Percentiles rank a stretch among this genome's conserved stretches.
Evolutionary conservation across 2,888 invertebrate genomes (phyloP).

Genomic region (Acrocera orbiculus): DNA sequence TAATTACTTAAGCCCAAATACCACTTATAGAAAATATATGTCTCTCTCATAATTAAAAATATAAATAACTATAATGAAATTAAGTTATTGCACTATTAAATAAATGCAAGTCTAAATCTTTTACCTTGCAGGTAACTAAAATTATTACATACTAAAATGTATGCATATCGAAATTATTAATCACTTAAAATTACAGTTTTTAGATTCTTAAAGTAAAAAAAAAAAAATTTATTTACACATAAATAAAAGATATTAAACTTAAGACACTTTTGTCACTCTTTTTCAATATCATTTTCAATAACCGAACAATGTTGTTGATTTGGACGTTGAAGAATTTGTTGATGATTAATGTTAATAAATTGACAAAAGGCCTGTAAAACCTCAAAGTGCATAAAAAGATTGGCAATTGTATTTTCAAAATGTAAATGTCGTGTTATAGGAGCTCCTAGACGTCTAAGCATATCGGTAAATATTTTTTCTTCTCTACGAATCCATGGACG

Average conservation of each 20-base stretch:
- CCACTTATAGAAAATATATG: too few species aligned
- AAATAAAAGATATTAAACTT: background rate
- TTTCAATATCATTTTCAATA: slow-evolving; percentile 20
- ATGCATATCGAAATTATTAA: too few species aligned
- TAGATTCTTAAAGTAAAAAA: background rate
- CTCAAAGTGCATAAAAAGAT: slow-evolving; percentile 61
- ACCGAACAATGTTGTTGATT: slow-evolving; percentile 11
- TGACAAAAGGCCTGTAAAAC: slow-evolving; percentile 45
- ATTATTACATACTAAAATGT: too few species aligned
- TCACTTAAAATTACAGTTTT: background rate
- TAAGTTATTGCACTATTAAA: too few species aligned
- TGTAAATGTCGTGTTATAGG: slow-evolving; percentile 45
- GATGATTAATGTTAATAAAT: slow-evolving; percentile 27
- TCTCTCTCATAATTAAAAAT: too few species aligned
- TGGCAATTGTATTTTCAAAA: slow-evolving; percentile 35
- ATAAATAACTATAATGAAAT: too few species aligned
- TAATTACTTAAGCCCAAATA: too few species aligned
- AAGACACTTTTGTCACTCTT: slow-evolving; percentile 29
- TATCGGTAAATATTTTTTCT: slow-evolving; percentile 55
- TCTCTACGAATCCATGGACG: slow-evolving; percentile 75
- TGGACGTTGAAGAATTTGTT: slow-evolving; percentile 12
- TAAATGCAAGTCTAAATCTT: too few species aligned
- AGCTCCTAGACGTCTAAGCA: slow-evolving; percentile 46
- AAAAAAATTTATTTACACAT: too few species aligned
- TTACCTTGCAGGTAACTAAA: too few species aligned